Evolutionary conservation across 1,140 invertebrate species (phyloP), one percentile per base, ranked within the genome.

Genomic region (Zaprionus camerounensis): DNA sequence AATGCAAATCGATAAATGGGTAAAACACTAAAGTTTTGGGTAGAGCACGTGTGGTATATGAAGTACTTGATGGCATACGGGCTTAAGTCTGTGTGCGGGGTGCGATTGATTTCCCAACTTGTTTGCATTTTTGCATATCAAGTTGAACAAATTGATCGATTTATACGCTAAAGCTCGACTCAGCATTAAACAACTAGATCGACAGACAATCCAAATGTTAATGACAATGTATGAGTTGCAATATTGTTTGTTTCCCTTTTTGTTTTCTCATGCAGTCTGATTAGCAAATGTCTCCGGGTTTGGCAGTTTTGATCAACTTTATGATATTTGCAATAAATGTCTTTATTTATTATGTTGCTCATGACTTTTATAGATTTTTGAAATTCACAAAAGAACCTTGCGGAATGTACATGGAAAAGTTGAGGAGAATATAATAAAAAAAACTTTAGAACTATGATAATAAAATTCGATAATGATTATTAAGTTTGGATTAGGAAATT

Each of bases 61-160:
- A 58, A 51, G 5, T 66, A 62, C 57, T 20, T 59, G 53, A 59
- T 72, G 38, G 62, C 51, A 53, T 28, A 62, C 36, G 13, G 20
- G 13, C 28, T 36, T 46, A 2, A 38, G 71, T 80, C 66, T 69
- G 65, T 44, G 66, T 49, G 66, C 61, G 72, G 31, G 31, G 31
- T 34, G 15, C 74, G 70, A 85, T 85, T 81, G 82, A 76, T 84
- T 81, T 85, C 78, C 65, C 75, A 84, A 81, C 78, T 36, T 55
- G 57, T 68, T 67, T 73, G 26, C 41, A 44, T 44, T 65, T 61
- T 63, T 49, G 49, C 59, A 55, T 71, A 76, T 76, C 61, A 76
- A 76, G 68, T 76, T 76, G 17, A 71, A 70, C 28, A 75, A 75
- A 74, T 62, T 63, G 66, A 74, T 74, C 72, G 67, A 74, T 70